Evolutionary conservation across 2,888 invertebrate species (phyloP), one percentile per base, ranked within the genome.

Genomic region (Prenolepis imparis): DNA sequence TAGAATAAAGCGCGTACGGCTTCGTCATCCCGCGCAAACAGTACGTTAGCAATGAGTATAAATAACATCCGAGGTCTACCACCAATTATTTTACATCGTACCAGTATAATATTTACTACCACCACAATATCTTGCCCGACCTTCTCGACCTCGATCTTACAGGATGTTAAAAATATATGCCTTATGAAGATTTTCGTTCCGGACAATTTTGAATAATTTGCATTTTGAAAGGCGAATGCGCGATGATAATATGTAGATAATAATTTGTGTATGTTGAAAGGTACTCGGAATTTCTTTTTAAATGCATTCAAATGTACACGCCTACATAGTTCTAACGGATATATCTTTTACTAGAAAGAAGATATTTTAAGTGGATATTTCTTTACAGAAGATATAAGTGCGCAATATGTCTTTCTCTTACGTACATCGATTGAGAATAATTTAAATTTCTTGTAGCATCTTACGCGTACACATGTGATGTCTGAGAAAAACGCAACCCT

Each of bases 401-500:
- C 28, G 18, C 55, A 8, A 18, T 48, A 15, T 28, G 6, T 55
- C 66, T 55, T 36, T 28, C 48, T 24, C 24, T 64, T 36, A 24
- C 21, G 11, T n/a, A 5, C 52, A 77, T 77, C 41, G 67, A 9
- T 28, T n/a, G 24, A 36, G 41, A 39, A 66, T 66, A 66, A 77
- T 77, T 67, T 41, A 66, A 66, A 39, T 21, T 66, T 77, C 55
- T 77, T 57, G 11, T 28, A 28, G 55, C 41, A 28, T 67, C 77
- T 67, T 41, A 28, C 39, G 11, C 44, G 44, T n/a, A 44, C 28
- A 39, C 9, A 67, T n/a, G n/a, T 66, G 80, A 44, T 52, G 75
- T 86, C 63, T 32, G 64, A 78, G 66, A 88, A 87, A 88, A 87
- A 85, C 59, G 70, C 84, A 64, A 70, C 32, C 36, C 15, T 28